phyloP scores from a whole-genome alignment of 2,888 invertebrate genomes.

The Stictocephala bisonia region DNA sequence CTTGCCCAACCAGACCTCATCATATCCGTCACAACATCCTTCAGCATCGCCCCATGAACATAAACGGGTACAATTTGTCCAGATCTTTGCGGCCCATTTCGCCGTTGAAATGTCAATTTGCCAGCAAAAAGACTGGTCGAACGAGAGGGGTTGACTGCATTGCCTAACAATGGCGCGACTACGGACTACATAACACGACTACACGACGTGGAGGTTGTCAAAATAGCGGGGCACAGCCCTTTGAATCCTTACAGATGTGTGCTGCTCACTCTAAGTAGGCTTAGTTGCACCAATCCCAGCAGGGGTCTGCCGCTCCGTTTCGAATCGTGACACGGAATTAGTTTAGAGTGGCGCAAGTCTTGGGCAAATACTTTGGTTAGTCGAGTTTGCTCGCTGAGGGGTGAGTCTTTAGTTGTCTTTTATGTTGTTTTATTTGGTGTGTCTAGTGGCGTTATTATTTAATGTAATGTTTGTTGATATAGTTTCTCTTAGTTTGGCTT shows the following conservation, averaged over 20 bases:
- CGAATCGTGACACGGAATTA: conserved; percentile 32
- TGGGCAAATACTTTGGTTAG: too few relatives aligned
- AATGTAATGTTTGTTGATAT: too few relatives aligned
- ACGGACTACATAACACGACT: too few relatives aligned
- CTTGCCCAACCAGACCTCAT: not conserved
- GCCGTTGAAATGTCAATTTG: conserved; percentile 38
- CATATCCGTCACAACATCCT: not conserved
- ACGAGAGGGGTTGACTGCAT: not conserved
- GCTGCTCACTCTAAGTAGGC: conserved; percentile 16
- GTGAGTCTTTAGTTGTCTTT: too few relatives aligned
- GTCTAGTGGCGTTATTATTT: too few relatives aligned
- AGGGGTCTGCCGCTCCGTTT: not conserved
- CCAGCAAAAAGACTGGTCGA: conserved; percentile 15
- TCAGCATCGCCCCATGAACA: conserved; percentile 2
- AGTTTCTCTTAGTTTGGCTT: too few relatives aligned
- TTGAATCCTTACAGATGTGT: conserved; percentile 21
- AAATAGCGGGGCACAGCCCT: conserved; percentile 21
- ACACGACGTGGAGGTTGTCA: conserved; percentile 14
- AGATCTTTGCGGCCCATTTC: conserved; percentile 27
- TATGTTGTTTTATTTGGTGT: too few relatives aligned
- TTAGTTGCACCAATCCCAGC: not conserved
- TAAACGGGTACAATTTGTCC: conserved; percentile 26
- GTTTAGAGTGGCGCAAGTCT: conserved; percentile 21
- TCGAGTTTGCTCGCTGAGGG: too few relatives aligned
- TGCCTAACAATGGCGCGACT: conserved; percentile 34